Conservation (phyloP, 2,797 vertebrate genomes). For the Sebastes oblongus region DNA sequence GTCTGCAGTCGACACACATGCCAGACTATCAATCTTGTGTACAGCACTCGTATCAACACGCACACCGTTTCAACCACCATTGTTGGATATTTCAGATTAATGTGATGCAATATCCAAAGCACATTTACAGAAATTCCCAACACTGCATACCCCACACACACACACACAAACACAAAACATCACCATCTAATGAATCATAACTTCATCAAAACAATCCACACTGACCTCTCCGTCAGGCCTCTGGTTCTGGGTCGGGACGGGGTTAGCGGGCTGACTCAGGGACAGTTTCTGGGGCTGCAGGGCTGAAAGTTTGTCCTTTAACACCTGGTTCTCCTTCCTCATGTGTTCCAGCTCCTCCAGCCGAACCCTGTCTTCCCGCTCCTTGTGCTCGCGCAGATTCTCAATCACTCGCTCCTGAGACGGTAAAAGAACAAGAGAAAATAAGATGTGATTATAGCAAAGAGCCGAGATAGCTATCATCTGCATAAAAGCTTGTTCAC, state of each 20-base stretch:
- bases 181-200: not conserved
- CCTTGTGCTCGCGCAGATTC: slow-evolving; percentile 91
- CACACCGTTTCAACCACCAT: not conserved
- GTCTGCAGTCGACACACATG: slow-evolving; percentile 20
- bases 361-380: slow-evolving; percentile 90
- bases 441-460: not conserved
- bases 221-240: slow-evolving; percentile 90
- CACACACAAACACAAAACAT: not conserved
- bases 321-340: slow-evolving; percentile 93
- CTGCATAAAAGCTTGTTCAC: not conserved
- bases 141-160: not conserved
- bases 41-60: slow-evolving; percentile 9
- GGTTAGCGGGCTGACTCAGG: slow-evolving; percentile 52
- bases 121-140: not conserved
- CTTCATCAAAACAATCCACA: slow-evolving; percentile 29
- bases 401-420: slow-evolving; percentile 95
- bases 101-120: not conserved
- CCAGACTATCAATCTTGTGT: slow-evolving; percentile 11
- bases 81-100: slow-evolving; percentile 1
- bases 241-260: slow-evolving; percentile 44
- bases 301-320: slow-evolving; percentile 90
- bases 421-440: not conserved
- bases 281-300: slow-evolving; percentile 84
- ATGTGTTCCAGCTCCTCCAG: slow-evolving; percentile 90
- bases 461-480: not conserved